Base-by-base conservation (phyloP, 2,797 vertebrate species). In the Malacoctenus gilli region DNA sequence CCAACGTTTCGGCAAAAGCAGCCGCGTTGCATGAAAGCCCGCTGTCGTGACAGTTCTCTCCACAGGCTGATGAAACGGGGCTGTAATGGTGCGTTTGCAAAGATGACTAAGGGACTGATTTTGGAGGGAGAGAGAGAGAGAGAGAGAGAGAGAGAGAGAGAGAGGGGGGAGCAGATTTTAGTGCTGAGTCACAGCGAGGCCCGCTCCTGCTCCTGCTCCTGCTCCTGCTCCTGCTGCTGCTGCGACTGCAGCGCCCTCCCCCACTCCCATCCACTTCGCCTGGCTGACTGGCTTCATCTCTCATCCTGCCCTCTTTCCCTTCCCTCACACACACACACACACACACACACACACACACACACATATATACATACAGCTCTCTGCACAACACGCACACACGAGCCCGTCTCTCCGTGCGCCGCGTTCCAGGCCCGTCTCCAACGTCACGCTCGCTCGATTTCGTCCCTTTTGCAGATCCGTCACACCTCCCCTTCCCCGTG, bases 161-260 rank as follows among this genome's bases (percentile, higher is more conserved):
- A 52, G 58, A 56, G 65, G 43, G 78, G 59, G 71, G 49, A 62
- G 69, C 68, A 67, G 60, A 79, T 72, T 77, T 78, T 78, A 62
- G 54, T 91, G 89, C 89, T 90, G 89, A 92, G 87, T 92, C 90
- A 92, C 82, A 75, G 77, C 64, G 57, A 59, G 67, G 51, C 5
- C 84, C 68, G 61, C 74, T 28, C 5, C 70, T 58, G 64, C 60
- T 77, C 52, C 68, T 58, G 63, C 60, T 77, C 58, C 84, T 69
- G 63, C 75, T n/a, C 5, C 84, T 68, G 61, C 74, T 28, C 5
- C 70, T 58, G 64, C 60, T 77, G 55, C 68, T 58, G 63, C 60
- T 77, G 59, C 84, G 68, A 61, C 75, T 68, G 77, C 84, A 63
- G 50, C 60, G 61, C 77, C 84, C 80, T 72, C 80, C 82, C 80